Evolutionary conservation across 2,113 vertebrate genomes (phyloP), one percentile per base, ranked within the genome.

Genomic region (Amphiprion ocellaris): DNA sequence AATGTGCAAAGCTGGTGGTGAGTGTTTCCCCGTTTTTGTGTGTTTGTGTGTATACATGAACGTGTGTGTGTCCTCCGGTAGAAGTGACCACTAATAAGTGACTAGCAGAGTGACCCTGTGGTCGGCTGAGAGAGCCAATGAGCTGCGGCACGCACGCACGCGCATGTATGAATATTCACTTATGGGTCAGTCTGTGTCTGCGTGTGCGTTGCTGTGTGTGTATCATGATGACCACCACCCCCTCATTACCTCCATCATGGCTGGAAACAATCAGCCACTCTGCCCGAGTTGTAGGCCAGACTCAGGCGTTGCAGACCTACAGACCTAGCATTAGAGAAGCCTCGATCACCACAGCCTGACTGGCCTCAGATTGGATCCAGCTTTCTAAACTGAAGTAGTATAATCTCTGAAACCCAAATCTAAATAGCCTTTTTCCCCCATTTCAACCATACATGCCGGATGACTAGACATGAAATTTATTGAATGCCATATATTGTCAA

Each of bases 221-320:
- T 82, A 82, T 90, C 86, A 75, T 56, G 87, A 90, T 87, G 83
- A 91, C 87, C 88, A 81, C 78, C 88, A 90, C 86, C 89, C 87
- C 87, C 69, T 91, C 89, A 90, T 92, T 92, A 92, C 85, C 83
- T 89, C 90, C 84, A 88, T 72, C 89, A 83, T 85, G 82, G 84
- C 91, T 92, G 92, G 90, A 90, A 92, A 89, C 90, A 90, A 91
- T 90, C 92, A 91, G 85, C 84, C 82, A 47, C 78, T 85, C 79
- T 79, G 85, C 88, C 83, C 87, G 58, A 84, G 82, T 83, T 74
- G 74, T 53, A 85, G 84, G 60, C 87, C 90, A 84, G 84, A 84
- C 72, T 82, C 81, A 83, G 75, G 85, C 83, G 46, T 68, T 85
- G 83, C 79, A 84, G 84, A 87, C 80, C 89, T 88, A 21, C 76